Percentiles rank a stretch among this genome's conserved stretches.
These are phyloP conservation scores for Eospalax fontanierii DNA, from an alignment of 2,797 vertebrate species.

Conservation along the genomic window DNA sequence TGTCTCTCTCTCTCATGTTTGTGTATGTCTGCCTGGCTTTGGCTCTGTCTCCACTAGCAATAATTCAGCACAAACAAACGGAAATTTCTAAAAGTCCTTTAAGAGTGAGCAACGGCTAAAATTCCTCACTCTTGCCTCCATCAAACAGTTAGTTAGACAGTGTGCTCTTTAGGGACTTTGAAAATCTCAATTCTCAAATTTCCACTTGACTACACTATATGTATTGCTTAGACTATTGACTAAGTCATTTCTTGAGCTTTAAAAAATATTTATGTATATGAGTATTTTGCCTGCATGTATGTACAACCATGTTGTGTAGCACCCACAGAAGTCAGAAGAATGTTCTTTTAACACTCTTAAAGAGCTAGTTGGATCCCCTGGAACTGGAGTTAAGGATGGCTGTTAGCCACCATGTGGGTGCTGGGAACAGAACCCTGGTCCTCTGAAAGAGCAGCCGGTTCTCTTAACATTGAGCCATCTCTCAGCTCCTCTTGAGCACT, in stretches of 20 bases:
- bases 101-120: neutral
- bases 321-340: too few relatives aligned
- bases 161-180: neutral
- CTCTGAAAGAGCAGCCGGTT: too few relatives aligned
- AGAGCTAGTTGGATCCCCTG: too few relatives aligned
- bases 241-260: too few relatives aligned
- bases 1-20: slow-evolving; percentile 3
- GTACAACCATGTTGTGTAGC: too few relatives aligned
- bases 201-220: neutral
- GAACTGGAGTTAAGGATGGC: too few relatives aligned
- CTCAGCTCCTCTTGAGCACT: neutral
- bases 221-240: neutral
- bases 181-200: neutral
- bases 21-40: neutral
- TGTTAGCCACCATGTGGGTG: too few relatives aligned
- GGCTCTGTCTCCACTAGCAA: neutral
- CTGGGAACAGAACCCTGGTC: too few relatives aligned
- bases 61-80: neutral
- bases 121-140: neutral
- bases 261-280: too few relatives aligned
- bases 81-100: neutral
- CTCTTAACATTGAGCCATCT: too few relatives aligned
- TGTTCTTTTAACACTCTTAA: too few relatives aligned
- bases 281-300: too few relatives aligned
- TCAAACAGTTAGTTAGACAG: neutral